Evolutionary conservation across 2,888 invertebrate species (phyloP).

Genomic region (Yponomeuta cagnagella): DNA sequence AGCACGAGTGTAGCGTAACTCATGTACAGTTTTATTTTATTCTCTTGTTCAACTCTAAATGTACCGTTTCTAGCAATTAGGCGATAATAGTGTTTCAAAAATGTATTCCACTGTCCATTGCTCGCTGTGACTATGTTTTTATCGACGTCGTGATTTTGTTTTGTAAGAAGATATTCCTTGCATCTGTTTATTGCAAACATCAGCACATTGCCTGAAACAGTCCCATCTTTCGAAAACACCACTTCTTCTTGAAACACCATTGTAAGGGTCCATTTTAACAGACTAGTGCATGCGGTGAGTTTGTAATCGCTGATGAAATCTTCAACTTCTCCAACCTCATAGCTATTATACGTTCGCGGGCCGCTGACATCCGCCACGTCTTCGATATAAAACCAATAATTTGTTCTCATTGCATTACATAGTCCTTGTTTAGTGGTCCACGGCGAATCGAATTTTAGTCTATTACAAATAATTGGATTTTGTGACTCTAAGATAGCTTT

Average conservation of each 20-base stretch:
- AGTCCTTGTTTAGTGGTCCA: conserved; percentile 68
- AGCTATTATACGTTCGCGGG: conserved; percentile 83
- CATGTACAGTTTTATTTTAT: conserved; percentile 49
- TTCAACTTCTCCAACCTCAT: conserved; percentile 71
- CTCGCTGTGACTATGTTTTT: conserved; percentile 44
- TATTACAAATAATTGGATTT: conserved; percentile 47
- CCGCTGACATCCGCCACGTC: conserved; percentile 79
- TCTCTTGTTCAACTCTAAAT: conserved; percentile 55
- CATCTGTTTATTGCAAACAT: conserved; percentile 84
- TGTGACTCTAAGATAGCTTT: conserved; percentile 42
- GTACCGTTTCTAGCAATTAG: conserved; percentile 75
- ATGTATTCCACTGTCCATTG: conserved; percentile 80
- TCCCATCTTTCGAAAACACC: conserved; percentile 69
- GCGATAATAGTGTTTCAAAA: conserved; percentile 79
- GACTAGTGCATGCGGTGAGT: conserved; percentile 84
- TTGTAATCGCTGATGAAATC: conserved; percentile 83
- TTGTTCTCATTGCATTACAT: conserved; percentile 70
- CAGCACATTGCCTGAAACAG: conserved; percentile 72
- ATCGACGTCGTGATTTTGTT: conserved; percentile 81
- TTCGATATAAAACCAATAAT: conserved; percentile 79
- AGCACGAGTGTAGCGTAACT: conserved; percentile 73
- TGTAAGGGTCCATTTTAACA: conserved; percentile 78
- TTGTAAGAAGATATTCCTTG: conserved; percentile 76
- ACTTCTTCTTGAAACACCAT: conserved; percentile 54
- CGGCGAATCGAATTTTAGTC: conserved; percentile 47